These are phyloP conservation scores for Clarias macrocephalus DNA, from an alignment of 2,113 vertebrate genomes.

Conservation along the genomic window DNA sequence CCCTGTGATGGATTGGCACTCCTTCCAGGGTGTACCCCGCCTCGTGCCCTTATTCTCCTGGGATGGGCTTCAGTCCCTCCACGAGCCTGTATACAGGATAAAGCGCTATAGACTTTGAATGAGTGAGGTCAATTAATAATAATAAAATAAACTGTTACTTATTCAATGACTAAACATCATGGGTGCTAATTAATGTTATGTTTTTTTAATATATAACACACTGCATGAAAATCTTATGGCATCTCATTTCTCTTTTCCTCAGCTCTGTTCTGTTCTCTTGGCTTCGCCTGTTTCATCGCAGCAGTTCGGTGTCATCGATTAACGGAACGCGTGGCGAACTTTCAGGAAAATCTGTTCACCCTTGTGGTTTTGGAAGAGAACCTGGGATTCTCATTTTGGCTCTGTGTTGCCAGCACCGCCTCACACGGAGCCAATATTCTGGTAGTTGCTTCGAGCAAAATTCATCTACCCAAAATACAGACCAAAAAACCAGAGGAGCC, in stretches of 20 bases:
- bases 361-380: constrained; percentile 82
- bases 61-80: no score
- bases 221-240: background rate
- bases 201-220: background rate
- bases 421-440: constrained; percentile 82
- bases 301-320: constrained; percentile 80
- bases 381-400: constrained; percentile 89
- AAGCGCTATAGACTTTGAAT: no score
- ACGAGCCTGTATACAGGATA: no score
- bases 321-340: constrained; percentile 88
- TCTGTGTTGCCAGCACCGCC: constrained; percentile 83
- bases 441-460: constrained; percentile 82
- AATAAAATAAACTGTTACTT: no score
- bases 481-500: constrained; percentile 87
- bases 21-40: no score
- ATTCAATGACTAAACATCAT: background rate
- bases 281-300: constrained; percentile 83
- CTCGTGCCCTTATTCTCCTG: no score
- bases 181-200: background rate
- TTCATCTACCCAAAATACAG: constrained; percentile 85
- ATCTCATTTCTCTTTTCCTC: constrained; percentile 34
- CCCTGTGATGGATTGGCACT: no score
- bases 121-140: no score
- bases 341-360: constrained; percentile 81
- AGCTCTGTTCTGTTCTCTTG: constrained; percentile 81